Evolutionary conservation across 2,888 invertebrate species (phyloP).

Genomic region (Phasia obesa): DNA sequence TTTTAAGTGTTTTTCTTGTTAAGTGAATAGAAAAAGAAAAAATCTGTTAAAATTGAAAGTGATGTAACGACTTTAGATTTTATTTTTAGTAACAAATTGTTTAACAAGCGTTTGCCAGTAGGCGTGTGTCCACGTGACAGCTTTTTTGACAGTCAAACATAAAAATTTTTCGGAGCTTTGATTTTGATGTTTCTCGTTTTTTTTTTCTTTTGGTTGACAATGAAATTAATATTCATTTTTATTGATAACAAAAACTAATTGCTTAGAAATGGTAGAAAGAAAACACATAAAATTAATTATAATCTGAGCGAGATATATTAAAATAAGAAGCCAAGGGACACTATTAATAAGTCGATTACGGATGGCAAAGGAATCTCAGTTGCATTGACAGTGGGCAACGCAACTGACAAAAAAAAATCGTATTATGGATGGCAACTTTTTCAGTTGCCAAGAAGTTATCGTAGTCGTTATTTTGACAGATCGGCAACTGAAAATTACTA

Average conservation of each 20-base stretch:
- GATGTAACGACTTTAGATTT: conserved; percentile 30
- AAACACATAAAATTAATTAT: conserved; percentile 49
- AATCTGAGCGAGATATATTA: neutral
- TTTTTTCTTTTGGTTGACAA: neutral
- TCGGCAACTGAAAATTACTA: too few species aligned
- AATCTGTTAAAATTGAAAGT: conserved; percentile 17
- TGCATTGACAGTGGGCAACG: too few species aligned
- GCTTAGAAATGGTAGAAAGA: conserved; percentile 38
- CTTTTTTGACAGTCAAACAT: conserved; percentile 62
- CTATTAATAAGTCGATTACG: too few species aligned
- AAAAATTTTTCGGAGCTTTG: conserved; percentile 56
- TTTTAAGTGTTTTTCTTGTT: conserved; percentile 69
- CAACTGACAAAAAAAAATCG: too few species aligned
- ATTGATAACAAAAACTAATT: conserved; percentile 68
- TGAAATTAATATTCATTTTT: conserved; percentile 10
- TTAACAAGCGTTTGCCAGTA: conserved; percentile 57
- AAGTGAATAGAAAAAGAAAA: conserved; percentile 34
- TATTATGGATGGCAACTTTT: too few species aligned
- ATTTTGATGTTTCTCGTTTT: conserved; percentile 56
- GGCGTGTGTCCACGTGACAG: conserved; percentile 70
- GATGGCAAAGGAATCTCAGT: too few species aligned
- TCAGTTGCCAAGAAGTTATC: too few species aligned
- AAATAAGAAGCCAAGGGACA: too few species aligned
- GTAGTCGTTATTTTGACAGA: too few species aligned
- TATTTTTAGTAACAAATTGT: conserved; percentile 28